phyloP scores from a whole-genome alignment of 2,113 vertebrate species.

The Rhinolophus ferrumequinum region DNA sequence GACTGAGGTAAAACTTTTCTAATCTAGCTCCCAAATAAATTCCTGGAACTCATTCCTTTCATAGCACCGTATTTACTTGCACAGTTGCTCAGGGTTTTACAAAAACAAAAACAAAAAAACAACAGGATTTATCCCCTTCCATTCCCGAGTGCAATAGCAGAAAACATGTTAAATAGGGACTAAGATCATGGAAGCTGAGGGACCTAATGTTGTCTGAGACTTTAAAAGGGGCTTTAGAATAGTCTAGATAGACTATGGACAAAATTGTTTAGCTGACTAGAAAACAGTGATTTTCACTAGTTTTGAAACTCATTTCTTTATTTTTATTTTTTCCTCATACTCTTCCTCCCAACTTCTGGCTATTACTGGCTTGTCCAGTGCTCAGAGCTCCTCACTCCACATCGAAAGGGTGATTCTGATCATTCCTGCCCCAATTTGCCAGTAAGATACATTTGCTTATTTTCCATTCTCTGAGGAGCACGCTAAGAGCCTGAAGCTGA shows the following conservation, averaged over 20 bases:
- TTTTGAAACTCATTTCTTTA: neutral
- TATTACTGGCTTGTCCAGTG: neutral
- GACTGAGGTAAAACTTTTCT: neutral
- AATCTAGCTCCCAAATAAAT: neutral
- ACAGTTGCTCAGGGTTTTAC: neutral
- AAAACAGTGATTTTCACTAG: neutral
- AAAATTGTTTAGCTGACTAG: neutral
- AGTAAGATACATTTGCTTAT: neutral
- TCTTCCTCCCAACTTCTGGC: neutral
- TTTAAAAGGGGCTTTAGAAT: neutral
- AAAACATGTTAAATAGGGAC: neutral
- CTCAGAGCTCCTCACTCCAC: neutral
- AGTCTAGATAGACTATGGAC: neutral
- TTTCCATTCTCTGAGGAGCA: neutral
- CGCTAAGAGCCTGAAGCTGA: neutral
- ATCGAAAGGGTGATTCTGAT: neutral
- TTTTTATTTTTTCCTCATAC: neutral
- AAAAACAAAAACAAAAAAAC: constrained; percentile 26
- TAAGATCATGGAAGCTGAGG: neutral
- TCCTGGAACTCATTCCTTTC: neutral
- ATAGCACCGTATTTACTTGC: neutral
- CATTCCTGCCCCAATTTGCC: neutral
- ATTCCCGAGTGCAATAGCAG: neutral
- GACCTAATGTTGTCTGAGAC: neutral
- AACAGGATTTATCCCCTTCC: neutral